Base-by-base conservation (phyloP, 2,888 invertebrate genomes). In the Torymus tubicola region DNA sequence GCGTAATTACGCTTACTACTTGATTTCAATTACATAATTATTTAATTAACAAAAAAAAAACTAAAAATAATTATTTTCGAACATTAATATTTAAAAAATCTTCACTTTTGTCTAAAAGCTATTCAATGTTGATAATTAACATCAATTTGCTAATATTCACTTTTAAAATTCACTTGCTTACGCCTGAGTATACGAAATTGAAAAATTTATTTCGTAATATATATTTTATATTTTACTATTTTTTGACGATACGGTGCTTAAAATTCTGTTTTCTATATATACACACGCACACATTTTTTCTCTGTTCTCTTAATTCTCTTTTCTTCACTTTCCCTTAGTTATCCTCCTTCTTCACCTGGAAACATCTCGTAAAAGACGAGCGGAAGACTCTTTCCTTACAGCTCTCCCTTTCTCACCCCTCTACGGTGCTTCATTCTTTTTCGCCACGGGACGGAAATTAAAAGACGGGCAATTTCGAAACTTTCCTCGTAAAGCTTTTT, bases 391-490 rank as follows among this genome's bases (percentile, higher is more conserved):
- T 50, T 67, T 71, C 50, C 61, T 52, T 31, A 42, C 24, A 50
- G 69, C 65, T 65, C 16, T 31, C 31, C 31, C 42, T 18, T 60
- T 57, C 18, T 10, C 31, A 14, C 61, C 24, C 0, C 57, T 58
- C 14, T 18, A 31, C 31, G 31, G 31, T 31, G 31, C 31, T 31
- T 31, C 31, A 16, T 60, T 68, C 81, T 83, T 80, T 81, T 72
- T 78, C 74, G 58, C 75, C 65, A 24, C 69, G 61, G 70, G 75
- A 64, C 81, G 83, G 74, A 85, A 84, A 85, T 85, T 85, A 84
- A 84, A 84, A 84, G 84, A 80, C 82, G 80, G 72, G 82, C 80
- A 82, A 84, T 85, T 84, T 82, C 65, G 81, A 70, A 84, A 84
- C 82, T 82, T 83, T 83, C 11, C 68, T 82, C 81, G 74, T 83